These are phyloP conservation scores for Limnothrissa miodon DNA, from an alignment of 2,113 vertebrate genomes.

Conservation along the genomic window DNA sequence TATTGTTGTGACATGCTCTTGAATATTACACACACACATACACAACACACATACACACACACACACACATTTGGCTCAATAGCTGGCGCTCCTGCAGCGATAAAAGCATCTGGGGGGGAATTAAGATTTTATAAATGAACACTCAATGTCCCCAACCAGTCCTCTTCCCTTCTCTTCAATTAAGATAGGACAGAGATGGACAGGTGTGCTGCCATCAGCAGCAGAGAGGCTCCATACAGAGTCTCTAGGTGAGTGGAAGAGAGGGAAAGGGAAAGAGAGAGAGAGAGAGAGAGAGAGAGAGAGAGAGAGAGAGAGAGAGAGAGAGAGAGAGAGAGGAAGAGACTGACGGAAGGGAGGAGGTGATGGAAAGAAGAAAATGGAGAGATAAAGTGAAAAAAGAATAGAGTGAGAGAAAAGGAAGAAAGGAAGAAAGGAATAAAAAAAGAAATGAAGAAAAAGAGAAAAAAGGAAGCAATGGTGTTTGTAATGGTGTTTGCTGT, in stretches of 20 bases:
- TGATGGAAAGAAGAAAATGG: no score
- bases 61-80: not conserved
- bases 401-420: no score
- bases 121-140: not conserved
- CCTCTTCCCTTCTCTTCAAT: not conserved
- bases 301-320: not conserved
- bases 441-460: no score
- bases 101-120: no score
- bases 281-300: not conserved
- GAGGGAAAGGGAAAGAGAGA: not conserved
- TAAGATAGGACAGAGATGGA: conserved; percentile 3
- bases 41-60: not conserved
- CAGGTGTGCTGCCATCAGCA: not conserved
- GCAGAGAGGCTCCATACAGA: not conserved
- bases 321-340: no score
- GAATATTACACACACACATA: no score
- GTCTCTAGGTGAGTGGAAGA: not conserved
- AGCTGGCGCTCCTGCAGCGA: not conserved
- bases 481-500: no score
- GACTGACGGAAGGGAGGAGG: no score
- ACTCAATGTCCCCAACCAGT: not conserved
- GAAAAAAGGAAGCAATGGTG: no score
- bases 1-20: no score
- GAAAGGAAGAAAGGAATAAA: not conserved
- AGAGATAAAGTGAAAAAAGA: no score